Evolutionary conservation across 2,797 vertebrate species (phyloP).

Genomic region (Cheirogaleus major): DNA sequence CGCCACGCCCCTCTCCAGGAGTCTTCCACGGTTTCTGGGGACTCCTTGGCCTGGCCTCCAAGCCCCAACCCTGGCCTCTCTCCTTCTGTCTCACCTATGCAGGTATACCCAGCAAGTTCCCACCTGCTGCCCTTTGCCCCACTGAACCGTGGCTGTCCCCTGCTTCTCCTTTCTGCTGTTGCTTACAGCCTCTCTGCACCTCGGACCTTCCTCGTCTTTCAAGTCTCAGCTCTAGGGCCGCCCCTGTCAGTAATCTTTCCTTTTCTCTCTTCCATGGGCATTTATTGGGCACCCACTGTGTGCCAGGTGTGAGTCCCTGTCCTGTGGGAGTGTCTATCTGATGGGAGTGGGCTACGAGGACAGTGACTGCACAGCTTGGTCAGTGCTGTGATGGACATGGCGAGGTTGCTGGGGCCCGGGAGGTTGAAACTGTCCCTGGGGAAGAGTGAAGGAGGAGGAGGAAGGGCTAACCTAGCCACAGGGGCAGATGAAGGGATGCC

Average conservation of each 20-base stretch:
- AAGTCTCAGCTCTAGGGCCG: not conserved
- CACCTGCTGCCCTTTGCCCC: not conserved
- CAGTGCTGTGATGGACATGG: not conserved
- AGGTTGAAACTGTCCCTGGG: not conserved
- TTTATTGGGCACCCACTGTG: not conserved
- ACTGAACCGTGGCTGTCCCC: accelerated
- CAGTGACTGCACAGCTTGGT: not conserved
- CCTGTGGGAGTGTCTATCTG: not conserved
- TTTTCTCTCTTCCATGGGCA: not conserved
- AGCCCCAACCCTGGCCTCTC: too few species aligned
- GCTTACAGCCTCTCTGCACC: not conserved
- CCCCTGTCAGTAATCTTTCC: not conserved
- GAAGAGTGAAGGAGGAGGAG: not conserved
- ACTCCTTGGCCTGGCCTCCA: not conserved
- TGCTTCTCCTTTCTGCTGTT: not conserved
- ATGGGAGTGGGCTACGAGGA: not conserved
- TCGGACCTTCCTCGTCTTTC: not conserved
- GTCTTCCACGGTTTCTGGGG: not conserved
- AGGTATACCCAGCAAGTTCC: not conserved
- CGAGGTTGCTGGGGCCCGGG: not conserved
- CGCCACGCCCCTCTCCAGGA: not conserved
- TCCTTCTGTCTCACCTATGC: not conserved
- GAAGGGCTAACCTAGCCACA: not conserved
- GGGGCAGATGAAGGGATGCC: not conserved
- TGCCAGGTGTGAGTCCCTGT: not conserved